phyloP scores from a whole-genome alignment of 1,140 invertebrate species.

The Pseudomyrmex cubaensis region DNA sequence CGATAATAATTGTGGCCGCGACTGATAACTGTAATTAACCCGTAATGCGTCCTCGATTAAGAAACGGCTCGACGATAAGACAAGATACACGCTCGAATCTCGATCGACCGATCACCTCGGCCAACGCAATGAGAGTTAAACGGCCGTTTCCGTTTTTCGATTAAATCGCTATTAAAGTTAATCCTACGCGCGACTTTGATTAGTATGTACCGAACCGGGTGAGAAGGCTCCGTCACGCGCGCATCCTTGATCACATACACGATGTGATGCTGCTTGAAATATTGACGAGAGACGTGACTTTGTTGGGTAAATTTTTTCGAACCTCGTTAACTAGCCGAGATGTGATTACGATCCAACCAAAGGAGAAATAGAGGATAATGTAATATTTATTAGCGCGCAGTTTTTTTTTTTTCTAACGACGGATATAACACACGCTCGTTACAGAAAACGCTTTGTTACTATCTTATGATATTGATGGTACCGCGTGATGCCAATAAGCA shows the following conservation, averaged over 20 bases:
- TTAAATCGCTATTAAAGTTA: slow-evolving; percentile 56
- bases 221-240: slow-evolving; percentile 18
- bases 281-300: slow-evolving; percentile 21
- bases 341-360: background rate
- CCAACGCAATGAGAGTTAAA: slow-evolving; percentile 19
- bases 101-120: background rate
- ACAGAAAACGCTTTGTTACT: background rate
- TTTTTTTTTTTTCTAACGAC: background rate
- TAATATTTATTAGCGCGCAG: slow-evolving; percentile 5
- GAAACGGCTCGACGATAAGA: slow-evolving; percentile 20
- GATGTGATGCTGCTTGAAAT: slow-evolving; percentile 32
- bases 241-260: slow-evolving; percentile 19
- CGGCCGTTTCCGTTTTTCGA: slow-evolving; percentile 56
- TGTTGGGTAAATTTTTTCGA: slow-evolving; percentile 17
- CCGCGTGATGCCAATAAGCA: background rate
- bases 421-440: background rate
- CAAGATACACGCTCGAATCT: slow-evolving; percentile 5
- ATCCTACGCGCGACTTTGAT: slow-evolving; percentile 47
- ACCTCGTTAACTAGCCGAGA: background rate
- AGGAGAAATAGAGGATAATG: slow-evolving; percentile 10
- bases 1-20: slow-evolving; percentile 20
- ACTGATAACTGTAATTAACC: slow-evolving; percentile 41
- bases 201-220: slow-evolving; percentile 39
- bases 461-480: slow-evolving; percentile 4
- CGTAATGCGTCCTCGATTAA: slow-evolving; percentile 34